These are phyloP conservation scores for Virgularia gustaviana DNA, from an alignment of 92 coral and sea anemone species.

Conservation along the genomic window DNA sequence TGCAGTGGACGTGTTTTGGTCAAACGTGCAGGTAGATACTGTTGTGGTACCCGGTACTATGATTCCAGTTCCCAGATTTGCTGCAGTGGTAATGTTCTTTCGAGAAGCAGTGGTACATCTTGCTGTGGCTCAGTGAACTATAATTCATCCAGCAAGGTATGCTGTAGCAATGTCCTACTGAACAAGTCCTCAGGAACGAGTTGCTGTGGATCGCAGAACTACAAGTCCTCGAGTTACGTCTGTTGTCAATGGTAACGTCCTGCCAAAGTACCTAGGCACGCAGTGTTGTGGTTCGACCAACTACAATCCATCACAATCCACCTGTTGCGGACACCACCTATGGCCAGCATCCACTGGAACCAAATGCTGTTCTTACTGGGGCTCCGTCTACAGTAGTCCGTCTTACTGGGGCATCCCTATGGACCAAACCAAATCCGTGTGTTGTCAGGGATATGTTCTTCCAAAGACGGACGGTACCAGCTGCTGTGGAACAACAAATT, in stretches of 20 bases:
- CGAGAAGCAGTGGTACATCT: slow-evolving; percentile 13
- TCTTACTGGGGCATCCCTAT: neutral
- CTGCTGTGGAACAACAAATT: neutral
- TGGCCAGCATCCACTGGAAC: slow-evolving; percentile 15
- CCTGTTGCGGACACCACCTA: slow-evolving; percentile 19
- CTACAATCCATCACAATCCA: slow-evolving; percentile 15
- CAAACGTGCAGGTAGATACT: neutral
- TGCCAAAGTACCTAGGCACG: neutral
- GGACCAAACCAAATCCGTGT: neutral
- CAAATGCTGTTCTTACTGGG: slow-evolving; percentile 15
- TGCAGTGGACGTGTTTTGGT: neutral
- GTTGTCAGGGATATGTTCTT: neutral
- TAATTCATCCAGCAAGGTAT: neutral
- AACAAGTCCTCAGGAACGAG: slow-evolving; percentile 3
- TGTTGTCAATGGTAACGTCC: neutral
- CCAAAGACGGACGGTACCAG: slow-evolving; percentile 3
- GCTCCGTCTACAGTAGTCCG: neutral
- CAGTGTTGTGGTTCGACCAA: slow-evolving; percentile 11
- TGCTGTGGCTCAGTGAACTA: slow-evolving; percentile 24
- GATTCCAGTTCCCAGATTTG: neutral
- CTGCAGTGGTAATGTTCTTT: neutral
- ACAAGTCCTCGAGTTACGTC: neutral
- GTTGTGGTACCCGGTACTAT: slow-evolving; percentile 19
- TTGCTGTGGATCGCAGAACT: slow-evolving; percentile 1
- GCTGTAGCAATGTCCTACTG: slow-evolving; percentile 12